Evolutionary conservation across 2,888 invertebrate genomes (phyloP).

Genomic region (Archips crataeganus): DNA sequence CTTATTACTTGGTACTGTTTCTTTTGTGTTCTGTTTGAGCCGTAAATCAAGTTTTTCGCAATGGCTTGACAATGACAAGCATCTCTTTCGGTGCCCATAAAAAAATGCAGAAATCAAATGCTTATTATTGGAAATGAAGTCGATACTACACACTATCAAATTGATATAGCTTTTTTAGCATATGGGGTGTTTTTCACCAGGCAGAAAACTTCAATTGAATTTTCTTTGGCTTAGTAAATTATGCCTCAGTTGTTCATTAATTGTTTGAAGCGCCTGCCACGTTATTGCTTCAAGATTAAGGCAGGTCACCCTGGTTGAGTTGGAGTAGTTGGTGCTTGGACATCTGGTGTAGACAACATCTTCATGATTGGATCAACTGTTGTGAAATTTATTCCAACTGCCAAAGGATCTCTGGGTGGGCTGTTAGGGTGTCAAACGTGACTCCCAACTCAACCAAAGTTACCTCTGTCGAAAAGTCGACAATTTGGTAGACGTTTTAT

Average conservation of each 20-base stretch:
- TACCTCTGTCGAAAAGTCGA: background rate
- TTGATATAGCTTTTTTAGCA: too few relatives aligned
- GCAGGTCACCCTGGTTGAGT: too few relatives aligned
- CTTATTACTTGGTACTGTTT: slow-evolving; percentile 27
- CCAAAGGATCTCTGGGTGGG: background rate
- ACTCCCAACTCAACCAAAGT: background rate
- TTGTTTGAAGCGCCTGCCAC: too few relatives aligned
- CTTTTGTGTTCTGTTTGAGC: slow-evolving; percentile 20
- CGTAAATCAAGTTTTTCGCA: slow-evolving; percentile 8
- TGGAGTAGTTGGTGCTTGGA: too few relatives aligned
- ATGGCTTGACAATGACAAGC: slow-evolving; percentile 17
- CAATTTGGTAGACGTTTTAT: background rate
- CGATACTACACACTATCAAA: background rate
- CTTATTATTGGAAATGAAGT: background rate
- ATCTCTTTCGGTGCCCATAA: background rate
- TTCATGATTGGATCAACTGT: too few relatives aligned
- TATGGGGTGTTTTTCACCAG: too few relatives aligned
- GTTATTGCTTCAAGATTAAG: too few relatives aligned
- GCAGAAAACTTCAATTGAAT: too few relatives aligned
- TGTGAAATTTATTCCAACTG: too few relatives aligned
- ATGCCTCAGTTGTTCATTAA: too few relatives aligned
- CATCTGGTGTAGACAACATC: too few relatives aligned
- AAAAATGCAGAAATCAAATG: background rate
- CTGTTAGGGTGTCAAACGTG: background rate
- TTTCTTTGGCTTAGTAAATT: too few relatives aligned